phyloP scores from a whole-genome alignment of 1,140 invertebrate species.

The Calephelis nemesis region DNA sequence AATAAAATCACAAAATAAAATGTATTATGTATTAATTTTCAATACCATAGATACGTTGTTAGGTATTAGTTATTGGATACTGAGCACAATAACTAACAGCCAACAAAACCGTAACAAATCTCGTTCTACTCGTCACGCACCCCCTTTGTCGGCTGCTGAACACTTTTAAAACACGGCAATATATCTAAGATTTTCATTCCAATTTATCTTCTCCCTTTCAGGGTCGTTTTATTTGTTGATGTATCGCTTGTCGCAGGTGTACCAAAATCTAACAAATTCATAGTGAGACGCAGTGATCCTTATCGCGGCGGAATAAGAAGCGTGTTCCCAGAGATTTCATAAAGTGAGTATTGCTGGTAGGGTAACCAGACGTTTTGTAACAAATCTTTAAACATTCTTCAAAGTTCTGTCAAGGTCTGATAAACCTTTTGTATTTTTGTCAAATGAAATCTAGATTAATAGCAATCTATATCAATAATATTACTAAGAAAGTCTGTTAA shows the following conservation, averaged over 20 bases:
- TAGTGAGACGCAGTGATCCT: neutral
- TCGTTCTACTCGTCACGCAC: neutral
- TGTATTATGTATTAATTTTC: too few species aligned
- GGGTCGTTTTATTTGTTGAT: constrained; percentile 14
- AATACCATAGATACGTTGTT: too few species aligned
- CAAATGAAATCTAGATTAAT: too few species aligned
- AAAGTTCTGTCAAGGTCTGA: too few species aligned
- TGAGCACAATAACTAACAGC: too few species aligned
- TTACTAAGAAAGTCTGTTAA: too few species aligned
- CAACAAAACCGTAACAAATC: neutral
- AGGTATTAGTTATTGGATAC: too few species aligned
- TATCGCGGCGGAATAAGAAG: neutral
- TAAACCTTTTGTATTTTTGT: too few species aligned
- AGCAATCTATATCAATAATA: too few species aligned
- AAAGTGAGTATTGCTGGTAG: neutral
- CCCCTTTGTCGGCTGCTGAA: neutral
- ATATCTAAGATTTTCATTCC: constrained; percentile 9
- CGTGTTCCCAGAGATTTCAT: neutral
- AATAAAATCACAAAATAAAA: too few species aligned
- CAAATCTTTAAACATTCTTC: too few species aligned
- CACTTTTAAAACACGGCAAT: constrained; percentile 10
- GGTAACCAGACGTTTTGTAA: neutral
- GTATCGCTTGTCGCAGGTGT: constrained; percentile 8
- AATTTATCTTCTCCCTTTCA: constrained; percentile 15
- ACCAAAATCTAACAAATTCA: constrained; percentile 11